A percentile compares a stretch with the other conserved stretches of the same genome.
Evolutionary conservation across 35 echinoderm and acorn worm species (phyloP).

Genomic region (Apostichopus californicus): DNA sequence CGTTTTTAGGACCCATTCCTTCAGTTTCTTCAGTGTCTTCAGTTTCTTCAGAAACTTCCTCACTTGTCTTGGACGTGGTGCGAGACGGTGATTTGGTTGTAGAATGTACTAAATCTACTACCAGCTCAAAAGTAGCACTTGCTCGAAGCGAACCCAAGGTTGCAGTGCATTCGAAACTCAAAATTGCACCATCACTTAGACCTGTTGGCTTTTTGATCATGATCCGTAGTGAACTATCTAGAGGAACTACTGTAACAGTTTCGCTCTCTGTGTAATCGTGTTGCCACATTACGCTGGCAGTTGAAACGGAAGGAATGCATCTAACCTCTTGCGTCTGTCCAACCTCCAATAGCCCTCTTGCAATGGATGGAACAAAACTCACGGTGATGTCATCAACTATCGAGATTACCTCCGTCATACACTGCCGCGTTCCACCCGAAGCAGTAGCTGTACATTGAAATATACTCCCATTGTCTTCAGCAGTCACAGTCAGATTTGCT

Average conservation of each 20-base stretch:
- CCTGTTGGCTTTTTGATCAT: neutral
- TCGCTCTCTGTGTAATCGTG: neutral
- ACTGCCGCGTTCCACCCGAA: neutral
- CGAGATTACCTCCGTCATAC: neutral
- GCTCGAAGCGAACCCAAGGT: neutral
- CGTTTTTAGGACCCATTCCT: neutral
- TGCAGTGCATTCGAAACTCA: constrained; percentile 2
- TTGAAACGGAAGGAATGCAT: neutral
- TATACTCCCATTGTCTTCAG: neutral
- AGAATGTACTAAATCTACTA: neutral
- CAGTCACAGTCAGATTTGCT: neutral
- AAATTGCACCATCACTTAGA: neutral
- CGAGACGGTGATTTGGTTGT: neutral
- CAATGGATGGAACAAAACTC: neutral
- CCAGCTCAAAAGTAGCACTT: neutral
- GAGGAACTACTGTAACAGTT: neutral
- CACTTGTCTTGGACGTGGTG: neutral
- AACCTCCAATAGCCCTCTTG: neutral
- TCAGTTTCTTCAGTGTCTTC: neutral
- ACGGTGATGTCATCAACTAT: neutral
- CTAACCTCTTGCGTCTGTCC: neutral
- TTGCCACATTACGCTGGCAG: neutral
- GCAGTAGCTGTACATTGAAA: neutral
- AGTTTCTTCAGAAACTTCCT: neutral
- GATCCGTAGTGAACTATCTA: too few species aligned